Conservation (phyloP, 2,888 invertebrate species). For the Ptychoptera albimana region DNA sequence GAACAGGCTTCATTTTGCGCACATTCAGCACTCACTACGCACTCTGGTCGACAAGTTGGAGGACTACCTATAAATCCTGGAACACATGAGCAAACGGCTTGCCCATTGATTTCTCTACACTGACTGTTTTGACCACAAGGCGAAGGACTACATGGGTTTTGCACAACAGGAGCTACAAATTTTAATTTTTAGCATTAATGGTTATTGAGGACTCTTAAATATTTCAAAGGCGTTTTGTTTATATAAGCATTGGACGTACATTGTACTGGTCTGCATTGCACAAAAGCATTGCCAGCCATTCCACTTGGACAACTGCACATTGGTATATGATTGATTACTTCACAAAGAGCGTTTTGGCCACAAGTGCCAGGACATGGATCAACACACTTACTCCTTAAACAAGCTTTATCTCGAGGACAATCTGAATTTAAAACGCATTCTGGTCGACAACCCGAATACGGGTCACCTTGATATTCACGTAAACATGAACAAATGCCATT, state of each 20-base stretch:
- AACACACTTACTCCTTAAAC: constrained; percentile 53
- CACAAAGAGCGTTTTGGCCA: constrained; percentile 57
- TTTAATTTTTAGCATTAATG: not conserved
- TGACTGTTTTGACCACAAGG: constrained; percentile 71
- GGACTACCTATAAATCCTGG: constrained; percentile 56
- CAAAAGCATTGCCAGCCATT: constrained; percentile 58
- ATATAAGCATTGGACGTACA: not conserved
- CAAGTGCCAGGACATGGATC: constrained; percentile 70
- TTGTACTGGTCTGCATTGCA: constrained; percentile 31
- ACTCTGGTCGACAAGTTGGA: constrained; percentile 64
- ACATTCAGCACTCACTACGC: constrained; percentile 59
- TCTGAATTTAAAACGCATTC: constrained; percentile 65
- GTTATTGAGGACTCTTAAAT: not conserved
- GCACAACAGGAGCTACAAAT: constrained; percentile 24
- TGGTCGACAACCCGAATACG: constrained; percentile 60
- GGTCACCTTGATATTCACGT: constrained; percentile 55
- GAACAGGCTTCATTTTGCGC: constrained; percentile 54
- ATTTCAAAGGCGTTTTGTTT: not conserved
- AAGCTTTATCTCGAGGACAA: constrained; percentile 52
- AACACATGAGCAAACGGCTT: constrained; percentile 57
- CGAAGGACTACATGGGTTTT: constrained; percentile 47
- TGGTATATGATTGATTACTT: constrained; percentile 60
- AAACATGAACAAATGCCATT: constrained; percentile 45
- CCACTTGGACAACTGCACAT: constrained; percentile 57
- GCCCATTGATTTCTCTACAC: constrained; percentile 54